These are phyloP conservation scores for Venustaconcha ellipsiformis DNA, from an alignment of 1,140 invertebrate species.

Conservation along the genomic window DNA sequence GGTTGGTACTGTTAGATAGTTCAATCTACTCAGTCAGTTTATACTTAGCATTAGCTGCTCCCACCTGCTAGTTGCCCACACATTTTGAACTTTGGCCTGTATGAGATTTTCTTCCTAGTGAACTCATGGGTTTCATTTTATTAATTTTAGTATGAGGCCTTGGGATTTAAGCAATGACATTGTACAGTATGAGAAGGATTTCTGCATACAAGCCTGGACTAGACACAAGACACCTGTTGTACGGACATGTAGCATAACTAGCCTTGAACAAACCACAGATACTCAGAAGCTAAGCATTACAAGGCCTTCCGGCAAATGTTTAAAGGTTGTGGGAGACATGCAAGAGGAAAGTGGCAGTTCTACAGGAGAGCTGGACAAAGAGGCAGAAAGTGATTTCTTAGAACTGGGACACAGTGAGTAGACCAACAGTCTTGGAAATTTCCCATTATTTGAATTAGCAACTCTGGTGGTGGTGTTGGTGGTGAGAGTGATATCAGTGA, in stretches of 20 bases:
- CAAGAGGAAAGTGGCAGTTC: conserved; percentile 64
- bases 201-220: conserved; percentile 80
- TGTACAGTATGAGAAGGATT: conserved; percentile 83
- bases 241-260: conserved; percentile 61
- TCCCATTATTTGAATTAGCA: no score
- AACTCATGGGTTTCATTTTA: conserved; percentile 2
- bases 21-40: background rate
- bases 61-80: background rate
- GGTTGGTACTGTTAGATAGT: background rate
- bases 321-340: conserved; percentile 20
- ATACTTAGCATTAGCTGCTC: background rate
- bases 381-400: conserved; percentile 56
- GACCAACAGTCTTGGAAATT: no score
- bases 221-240: conserved; percentile 78
- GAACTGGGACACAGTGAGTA: conserved; percentile 27
- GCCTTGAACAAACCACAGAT: conserved; percentile 48
- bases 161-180: conserved; percentile 88
- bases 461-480: no score
- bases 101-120: background rate
- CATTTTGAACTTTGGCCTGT: background rate
- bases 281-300: conserved; percentile 12
- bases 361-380: conserved; percentile 43
- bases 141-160: conserved; percentile 72
- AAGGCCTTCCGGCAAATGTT: conserved; percentile 34
- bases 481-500: no score